These are phyloP conservation scores for Paramisgurnus dabryanus DNA, from an alignment of 2,113 vertebrate genomes.

Conservation along the genomic window DNA sequence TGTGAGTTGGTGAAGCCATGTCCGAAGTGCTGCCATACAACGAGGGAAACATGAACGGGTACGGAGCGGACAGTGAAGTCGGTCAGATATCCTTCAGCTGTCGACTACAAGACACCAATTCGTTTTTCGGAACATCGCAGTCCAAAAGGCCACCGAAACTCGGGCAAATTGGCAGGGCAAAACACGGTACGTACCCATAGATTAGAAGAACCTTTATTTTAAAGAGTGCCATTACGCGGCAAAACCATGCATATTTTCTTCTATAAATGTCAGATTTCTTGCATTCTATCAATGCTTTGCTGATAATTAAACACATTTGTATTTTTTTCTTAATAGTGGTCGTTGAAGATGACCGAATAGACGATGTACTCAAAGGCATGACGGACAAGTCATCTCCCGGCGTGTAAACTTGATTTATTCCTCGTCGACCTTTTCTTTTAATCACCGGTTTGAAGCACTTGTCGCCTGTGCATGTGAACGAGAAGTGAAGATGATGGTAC, in stretches of 20 bases:
- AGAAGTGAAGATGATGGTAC: constrained; percentile 52
- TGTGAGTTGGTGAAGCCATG: constrained; percentile 74
- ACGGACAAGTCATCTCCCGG: constrained; percentile 94
- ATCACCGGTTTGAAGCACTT: constrained; percentile 89
- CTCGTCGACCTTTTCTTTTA: constrained; percentile 80
- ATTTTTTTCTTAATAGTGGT: constrained; percentile 82
- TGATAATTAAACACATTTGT: too few relatives aligned
- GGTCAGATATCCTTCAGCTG: constrained; percentile 96
- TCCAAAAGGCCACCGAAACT: constrained; percentile 96
- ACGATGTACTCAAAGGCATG: constrained; percentile 98
- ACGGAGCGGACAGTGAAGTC: constrained; percentile 89
- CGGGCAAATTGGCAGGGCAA: constrained; percentile 95
- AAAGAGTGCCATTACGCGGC: too few relatives aligned
- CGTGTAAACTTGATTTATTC: constrained; percentile 80
- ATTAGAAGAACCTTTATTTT: too few relatives aligned
- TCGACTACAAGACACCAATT: constrained; percentile 95
- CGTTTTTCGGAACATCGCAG: constrained; percentile 91
- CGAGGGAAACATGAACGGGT: constrained; percentile 97
- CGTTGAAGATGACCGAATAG: constrained; percentile 98
- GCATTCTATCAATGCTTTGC: background rate
- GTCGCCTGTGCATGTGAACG: constrained; percentile 84
- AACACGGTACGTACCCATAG: constrained; percentile 79
- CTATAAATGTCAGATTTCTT: too few relatives aligned
- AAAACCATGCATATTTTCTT: too few relatives aligned
- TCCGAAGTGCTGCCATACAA: constrained; percentile 96